A percentile compares a stretch with the other conserved stretches of the same genome.
Evolutionary conservation across 2,888 invertebrate species (phyloP).

Genomic region (Lochmaea capreae): DNA sequence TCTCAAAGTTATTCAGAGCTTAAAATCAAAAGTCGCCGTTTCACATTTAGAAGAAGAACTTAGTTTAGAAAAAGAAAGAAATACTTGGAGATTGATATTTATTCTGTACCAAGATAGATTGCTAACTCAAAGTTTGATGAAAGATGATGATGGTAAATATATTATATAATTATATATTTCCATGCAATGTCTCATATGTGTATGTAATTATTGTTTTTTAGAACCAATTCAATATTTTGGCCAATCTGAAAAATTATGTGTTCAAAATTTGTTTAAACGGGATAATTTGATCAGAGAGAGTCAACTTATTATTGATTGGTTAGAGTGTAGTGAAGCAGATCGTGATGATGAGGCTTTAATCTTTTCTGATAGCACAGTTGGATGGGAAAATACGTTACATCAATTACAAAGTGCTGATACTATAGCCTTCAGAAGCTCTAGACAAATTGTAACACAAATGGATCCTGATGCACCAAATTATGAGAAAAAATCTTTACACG

Average conservation of each 20-base stretch:
- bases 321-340: conserved; percentile 83
- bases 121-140: conserved; percentile 57
- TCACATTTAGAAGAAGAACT: conserved; percentile 54
- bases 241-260: conserved; percentile 72
- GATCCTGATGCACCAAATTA: conserved; percentile 92
- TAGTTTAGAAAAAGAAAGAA: conserved; percentile 84
- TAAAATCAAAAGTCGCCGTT: conserved; percentile 59
- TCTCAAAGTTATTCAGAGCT: conserved; percentile 59
- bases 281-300: conserved; percentile 73
- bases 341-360: conserved; percentile 70
- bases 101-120: conserved; percentile 86
- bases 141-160: conserved; percentile 54
- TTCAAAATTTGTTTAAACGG: conserved; percentile 70
- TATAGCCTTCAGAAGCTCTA: conserved; percentile 71
- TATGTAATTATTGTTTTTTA: conserved; percentile 8
- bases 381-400: conserved; percentile 93
- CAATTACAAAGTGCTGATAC: conserved; percentile 71
- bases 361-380: conserved; percentile 84
- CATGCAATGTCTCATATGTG: not conserved
- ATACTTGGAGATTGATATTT: conserved; percentile 88
- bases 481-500: conserved; percentile 82
- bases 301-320: conserved; percentile 92
- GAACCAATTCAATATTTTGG: conserved; percentile 58
- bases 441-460: conserved; percentile 72
- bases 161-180: too few species aligned